These are phyloP conservation scores for Lithophane socia DNA, from an alignment of 2,888 invertebrate species.

Conservation along the genomic window DNA sequence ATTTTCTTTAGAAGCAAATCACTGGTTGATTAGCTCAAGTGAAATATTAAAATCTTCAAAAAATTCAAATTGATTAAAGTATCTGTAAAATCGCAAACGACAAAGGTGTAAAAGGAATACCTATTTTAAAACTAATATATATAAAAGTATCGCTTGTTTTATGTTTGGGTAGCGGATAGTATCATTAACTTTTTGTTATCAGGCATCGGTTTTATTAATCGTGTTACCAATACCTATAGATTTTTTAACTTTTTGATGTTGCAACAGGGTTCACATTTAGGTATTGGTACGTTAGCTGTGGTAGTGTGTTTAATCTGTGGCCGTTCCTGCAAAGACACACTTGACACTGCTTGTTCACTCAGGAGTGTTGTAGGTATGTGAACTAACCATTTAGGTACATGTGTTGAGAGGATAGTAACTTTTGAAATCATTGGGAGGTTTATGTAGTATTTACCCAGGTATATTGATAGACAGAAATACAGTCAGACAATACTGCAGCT, in stretches of 20 bases:
- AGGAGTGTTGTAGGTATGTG: background rate
- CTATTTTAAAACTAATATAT: constrained; percentile 1
- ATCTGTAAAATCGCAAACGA: background rate
- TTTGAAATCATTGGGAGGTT: background rate
- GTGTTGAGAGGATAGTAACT: background rate
- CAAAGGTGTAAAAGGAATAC: background rate
- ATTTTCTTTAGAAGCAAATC: background rate
- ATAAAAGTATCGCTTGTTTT: background rate
- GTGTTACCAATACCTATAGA: background rate
- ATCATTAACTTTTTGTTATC: constrained; percentile 25
- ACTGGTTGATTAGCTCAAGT: background rate
- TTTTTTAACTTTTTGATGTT: background rate
- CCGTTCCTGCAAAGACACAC: background rate
- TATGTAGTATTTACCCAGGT: background rate
- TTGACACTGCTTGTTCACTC: background rate
- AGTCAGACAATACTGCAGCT: background rate
- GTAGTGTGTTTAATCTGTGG: background rate
- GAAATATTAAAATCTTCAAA: background rate
- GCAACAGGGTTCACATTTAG: background rate
- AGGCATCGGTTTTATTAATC: constrained; percentile 7
- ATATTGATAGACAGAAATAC: background rate
- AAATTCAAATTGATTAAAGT: background rate
- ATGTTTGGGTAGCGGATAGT: constrained; percentile 10
- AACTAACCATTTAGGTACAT: background rate
- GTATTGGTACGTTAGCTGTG: background rate